These are phyloP conservation scores for Pseudomyrmex dendroicus DNA, from an alignment of 1,140 invertebrate species.

Conservation along the genomic window DNA sequence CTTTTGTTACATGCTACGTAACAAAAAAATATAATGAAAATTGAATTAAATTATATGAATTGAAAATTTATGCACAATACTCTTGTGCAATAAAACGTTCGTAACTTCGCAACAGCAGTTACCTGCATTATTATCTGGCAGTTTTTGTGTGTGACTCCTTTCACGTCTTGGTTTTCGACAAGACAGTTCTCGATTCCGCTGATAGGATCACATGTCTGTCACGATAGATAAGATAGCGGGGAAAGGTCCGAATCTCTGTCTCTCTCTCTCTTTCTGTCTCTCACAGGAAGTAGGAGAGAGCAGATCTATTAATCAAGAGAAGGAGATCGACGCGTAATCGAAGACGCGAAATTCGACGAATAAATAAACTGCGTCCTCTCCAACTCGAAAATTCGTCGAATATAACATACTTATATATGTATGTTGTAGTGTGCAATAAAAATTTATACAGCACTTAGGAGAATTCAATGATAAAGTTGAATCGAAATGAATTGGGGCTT, in stretches of 20 bases:
- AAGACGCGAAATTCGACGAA: conserved; percentile 14
- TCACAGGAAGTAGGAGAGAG: conserved; percentile 19
- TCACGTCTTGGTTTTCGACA: conserved; percentile 27
- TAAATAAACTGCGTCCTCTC: neutral
- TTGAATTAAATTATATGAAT: conserved; percentile 13
- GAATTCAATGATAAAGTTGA: no score
- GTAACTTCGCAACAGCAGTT: neutral
- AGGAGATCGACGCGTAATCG: conserved; percentile 16
- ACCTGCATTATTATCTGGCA: conserved; percentile 54
- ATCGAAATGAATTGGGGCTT: no score
- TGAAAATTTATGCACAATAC: neutral
- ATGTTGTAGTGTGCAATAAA: no score
- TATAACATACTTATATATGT: neutral
- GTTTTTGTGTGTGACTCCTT: conserved; percentile 28
- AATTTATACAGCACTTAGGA: no score
- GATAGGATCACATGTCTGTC: conserved; percentile 56
- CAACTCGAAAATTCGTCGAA: neutral
- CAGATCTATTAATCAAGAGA: conserved; percentile 24
- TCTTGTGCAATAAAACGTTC: conserved; percentile 1
- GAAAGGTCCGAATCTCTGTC: conserved; percentile 4
- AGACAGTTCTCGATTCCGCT: conserved; percentile 45
- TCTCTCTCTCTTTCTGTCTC: no score
- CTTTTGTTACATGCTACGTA: no score
- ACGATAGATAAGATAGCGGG: conserved; percentile 64
- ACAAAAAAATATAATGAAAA: neutral